Evolutionary conservation across 2,113 vertebrate genomes (phyloP).

Genomic region (Melozone crissalis): DNA sequence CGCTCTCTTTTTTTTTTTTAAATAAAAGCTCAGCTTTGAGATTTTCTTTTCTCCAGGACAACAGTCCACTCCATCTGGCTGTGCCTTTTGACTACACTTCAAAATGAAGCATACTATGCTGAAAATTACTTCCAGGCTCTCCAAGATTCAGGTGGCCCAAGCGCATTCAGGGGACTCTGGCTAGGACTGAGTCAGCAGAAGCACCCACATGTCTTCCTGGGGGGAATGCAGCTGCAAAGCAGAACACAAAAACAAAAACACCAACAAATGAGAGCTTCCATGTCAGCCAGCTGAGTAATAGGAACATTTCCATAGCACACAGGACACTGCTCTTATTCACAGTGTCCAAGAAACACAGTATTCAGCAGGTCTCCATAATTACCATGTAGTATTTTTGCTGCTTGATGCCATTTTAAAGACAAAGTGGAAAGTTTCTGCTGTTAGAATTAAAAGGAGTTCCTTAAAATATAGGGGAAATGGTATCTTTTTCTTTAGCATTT

Average conservation of each 20-base stretch:
- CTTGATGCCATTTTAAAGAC: neutral
- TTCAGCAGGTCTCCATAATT: neutral
- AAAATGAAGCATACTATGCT: neutral
- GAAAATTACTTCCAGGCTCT: constrained; percentile 50
- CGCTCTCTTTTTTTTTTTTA: neutral
- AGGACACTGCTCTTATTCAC: constrained; percentile 9
- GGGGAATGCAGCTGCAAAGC: constrained; percentile 43
- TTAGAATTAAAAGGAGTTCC: neutral
- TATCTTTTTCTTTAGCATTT: neutral
- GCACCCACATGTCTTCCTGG: neutral
- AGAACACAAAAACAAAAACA: constrained; percentile 54
- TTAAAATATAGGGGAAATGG: neutral
- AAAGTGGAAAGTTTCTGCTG: neutral
- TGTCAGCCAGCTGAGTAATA: constrained; percentile 50
- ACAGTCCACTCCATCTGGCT: neutral
- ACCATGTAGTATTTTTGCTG: neutral
- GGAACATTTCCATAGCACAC: constrained; percentile 16
- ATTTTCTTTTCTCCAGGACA: neutral
- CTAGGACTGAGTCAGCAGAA: constrained; percentile 50
- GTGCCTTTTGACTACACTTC: neutral
- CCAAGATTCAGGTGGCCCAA: constrained; percentile 7
- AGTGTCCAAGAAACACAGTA: neutral
- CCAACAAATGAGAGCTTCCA: constrained; percentile 20
- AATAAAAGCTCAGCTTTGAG: neutral
- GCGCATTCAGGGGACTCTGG: neutral